These are phyloP conservation scores for Aphelocoma californica DNA, from an alignment of 2,797 vertebrate genomes.

Conservation along the genomic window DNA sequence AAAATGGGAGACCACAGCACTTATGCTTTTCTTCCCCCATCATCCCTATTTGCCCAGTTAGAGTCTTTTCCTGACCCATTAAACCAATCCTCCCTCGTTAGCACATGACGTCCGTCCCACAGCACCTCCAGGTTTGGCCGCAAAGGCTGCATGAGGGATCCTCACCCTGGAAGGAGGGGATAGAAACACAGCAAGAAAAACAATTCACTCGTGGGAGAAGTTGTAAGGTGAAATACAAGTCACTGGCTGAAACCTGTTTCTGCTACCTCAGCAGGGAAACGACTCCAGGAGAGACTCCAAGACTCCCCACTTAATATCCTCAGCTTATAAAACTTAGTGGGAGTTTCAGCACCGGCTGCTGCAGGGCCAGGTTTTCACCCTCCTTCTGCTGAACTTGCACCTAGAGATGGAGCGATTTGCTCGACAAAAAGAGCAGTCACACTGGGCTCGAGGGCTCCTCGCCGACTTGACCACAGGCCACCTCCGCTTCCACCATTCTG, in stretches of 20 bases:
- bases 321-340: conserved; percentile 19
- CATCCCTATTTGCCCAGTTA: neutral
- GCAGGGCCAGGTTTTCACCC: neutral
- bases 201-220: conserved; percentile 37
- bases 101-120: neutral
- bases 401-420: neutral
- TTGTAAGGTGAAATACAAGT: conserved; percentile 33
- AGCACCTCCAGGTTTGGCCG: neutral
- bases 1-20: neutral
- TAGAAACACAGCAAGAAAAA: conserved; percentile 36
- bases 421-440: accelerated
- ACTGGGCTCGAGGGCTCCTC: neutral
- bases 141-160: neutral
- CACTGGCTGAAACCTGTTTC: conserved; percentile 34
- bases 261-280: conserved; percentile 48
- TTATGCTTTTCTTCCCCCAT: neutral
- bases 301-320: conserved; percentile 26
- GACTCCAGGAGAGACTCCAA: neutral
- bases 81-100: neutral
- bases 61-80: neutral
- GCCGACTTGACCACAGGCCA: conserved; percentile 34
- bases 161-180: neutral
- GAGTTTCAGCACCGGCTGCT: neutral
- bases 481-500: neutral
- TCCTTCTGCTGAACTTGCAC: conserved; percentile 42